Conservation (phyloP, 2,888 invertebrate genomes). For the Drosophila rubida region DNA sequence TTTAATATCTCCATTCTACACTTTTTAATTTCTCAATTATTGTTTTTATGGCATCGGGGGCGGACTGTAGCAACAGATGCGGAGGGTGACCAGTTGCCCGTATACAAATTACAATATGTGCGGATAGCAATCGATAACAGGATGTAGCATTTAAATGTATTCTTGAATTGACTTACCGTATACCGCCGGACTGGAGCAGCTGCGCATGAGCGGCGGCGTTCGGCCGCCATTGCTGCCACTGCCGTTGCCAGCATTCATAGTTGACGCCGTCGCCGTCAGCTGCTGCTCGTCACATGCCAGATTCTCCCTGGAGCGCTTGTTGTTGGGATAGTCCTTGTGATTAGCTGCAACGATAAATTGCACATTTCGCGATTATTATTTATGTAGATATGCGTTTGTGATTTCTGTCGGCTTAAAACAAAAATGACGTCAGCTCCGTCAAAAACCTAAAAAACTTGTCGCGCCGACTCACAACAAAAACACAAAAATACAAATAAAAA, state of each 20-base stretch:
- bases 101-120: background rate
- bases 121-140: background rate
- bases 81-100: no score
- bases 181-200: slow-evolving; percentile 86
- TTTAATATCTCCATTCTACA: background rate
- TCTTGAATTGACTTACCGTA: slow-evolving; percentile 78
- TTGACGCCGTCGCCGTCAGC: slow-evolving; percentile 84
- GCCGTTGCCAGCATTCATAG: slow-evolving; percentile 71
- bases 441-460: slow-evolving; percentile 69
- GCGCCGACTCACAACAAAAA: slow-evolving; percentile 63
- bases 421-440: slow-evolving; percentile 65
- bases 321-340: slow-evolving; percentile 89
- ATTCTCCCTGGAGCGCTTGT: slow-evolving; percentile 87
- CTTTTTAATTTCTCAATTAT: no score
- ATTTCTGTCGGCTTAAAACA: slow-evolving; percentile 27
- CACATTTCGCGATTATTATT: slow-evolving; percentile 24
- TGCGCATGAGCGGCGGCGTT: slow-evolving; percentile 85
- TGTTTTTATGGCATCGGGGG: no score
- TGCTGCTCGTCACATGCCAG: slow-evolving; percentile 89
- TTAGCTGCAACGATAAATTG: slow-evolving; percentile 86
- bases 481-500: slow-evolving; percentile 25
- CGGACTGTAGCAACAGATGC: no score
- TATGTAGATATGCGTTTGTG: slow-evolving; percentile 6
- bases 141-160: background rate
- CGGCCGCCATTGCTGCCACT: slow-evolving; percentile 83